These are phyloP conservation scores for Araneus ventricosus DNA, from an alignment of 1,140 invertebrate species.

Conservation along the genomic window DNA sequence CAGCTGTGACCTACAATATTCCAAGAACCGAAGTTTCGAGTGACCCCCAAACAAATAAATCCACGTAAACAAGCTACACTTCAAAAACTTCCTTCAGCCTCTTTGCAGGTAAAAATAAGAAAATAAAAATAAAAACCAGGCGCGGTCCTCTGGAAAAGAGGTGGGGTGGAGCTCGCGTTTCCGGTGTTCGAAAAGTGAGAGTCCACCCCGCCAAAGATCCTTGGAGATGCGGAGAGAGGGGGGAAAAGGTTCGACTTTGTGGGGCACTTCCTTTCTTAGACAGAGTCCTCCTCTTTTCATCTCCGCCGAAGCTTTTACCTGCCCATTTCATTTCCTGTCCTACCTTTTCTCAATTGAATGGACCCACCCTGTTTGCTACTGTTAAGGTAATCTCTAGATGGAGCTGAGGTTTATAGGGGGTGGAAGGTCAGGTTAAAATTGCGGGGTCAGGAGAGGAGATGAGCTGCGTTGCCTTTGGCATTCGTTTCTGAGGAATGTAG, in stretches of 20 bases:
- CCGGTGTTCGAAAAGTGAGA: slow-evolving; percentile 38
- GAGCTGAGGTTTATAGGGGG: background rate
- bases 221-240: background rate
- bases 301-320: background rate
- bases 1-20: background rate
- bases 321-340: slow-evolving; percentile 31
- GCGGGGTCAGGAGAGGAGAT: background rate
- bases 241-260: background rate
- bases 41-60: background rate
- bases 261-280: slow-evolving; percentile 36
- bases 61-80: background rate
- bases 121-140: background rate
- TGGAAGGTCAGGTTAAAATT: background rate
- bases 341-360: slow-evolving; percentile 19
- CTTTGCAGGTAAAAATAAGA: background rate
- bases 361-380: background rate
- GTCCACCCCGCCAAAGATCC: background rate
- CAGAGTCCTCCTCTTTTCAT: background rate
- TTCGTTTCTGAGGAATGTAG: background rate
- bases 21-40: background rate
- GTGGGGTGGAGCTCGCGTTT: background rate
- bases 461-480: background rate
- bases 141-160: background rate
- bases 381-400: background rate
- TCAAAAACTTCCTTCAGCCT: background rate